A percentile compares a stretch with the other conserved stretches of the same genome.
Conservation (phyloP, 2,113 vertebrate species). For the Pterocles orientalis region DNA sequence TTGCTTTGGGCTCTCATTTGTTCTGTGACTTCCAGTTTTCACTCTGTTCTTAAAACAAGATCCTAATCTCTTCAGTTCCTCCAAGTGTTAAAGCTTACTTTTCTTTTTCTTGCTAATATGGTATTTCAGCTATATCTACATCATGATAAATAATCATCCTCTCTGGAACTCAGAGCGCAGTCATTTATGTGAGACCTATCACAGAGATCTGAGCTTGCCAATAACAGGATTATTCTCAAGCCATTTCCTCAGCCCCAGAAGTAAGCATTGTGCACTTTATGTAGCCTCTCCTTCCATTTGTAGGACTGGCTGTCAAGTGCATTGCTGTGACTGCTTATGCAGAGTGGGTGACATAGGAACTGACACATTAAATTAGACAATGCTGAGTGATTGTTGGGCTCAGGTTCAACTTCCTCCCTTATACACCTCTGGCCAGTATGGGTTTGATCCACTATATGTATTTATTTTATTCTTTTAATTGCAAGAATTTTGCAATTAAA, state of each 20-base stretch:
- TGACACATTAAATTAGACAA: neutral
- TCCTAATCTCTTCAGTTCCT: neutral
- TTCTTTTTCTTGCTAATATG: neutral
- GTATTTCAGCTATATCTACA: neutral
- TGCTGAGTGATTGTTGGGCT: neutral
- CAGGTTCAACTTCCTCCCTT: neutral
- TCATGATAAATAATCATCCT: neutral
- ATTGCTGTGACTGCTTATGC: neutral
- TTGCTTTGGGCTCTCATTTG: neutral
- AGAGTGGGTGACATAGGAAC: neutral
- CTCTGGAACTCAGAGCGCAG: neutral
- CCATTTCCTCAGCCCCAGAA: neutral
- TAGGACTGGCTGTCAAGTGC: neutral
- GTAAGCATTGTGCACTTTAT: neutral
- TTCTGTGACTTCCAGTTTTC: neutral
- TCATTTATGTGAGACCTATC: neutral
- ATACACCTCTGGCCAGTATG: neutral
- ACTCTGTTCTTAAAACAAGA: neutral
- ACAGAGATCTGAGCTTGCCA: neutral
- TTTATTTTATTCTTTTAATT: neutral
- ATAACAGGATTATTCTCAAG: neutral
- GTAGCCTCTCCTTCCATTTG: neutral
- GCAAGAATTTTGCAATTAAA: neutral
- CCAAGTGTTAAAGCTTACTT: neutral
- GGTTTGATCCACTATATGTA: neutral